phyloP scores from a whole-genome alignment of 2,113 vertebrate species.

The Chamaetylas fuelleborni region DNA sequence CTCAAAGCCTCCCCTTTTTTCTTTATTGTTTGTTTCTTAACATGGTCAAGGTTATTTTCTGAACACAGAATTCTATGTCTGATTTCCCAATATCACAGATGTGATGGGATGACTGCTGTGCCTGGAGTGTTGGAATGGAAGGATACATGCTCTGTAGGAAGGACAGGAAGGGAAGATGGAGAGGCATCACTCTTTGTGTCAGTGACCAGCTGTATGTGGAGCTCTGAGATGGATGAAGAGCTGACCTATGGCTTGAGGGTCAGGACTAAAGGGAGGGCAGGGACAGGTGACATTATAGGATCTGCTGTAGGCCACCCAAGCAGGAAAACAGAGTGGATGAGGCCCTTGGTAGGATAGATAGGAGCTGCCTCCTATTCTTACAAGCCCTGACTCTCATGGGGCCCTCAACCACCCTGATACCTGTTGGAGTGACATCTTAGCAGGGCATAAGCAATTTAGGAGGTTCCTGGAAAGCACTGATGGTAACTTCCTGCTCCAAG shows the following conservation, averaged over 20 bases:
- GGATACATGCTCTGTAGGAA: background rate
- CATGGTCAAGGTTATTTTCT: background rate
- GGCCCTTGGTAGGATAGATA: background rate
- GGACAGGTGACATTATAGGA: background rate
- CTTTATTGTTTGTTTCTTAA: background rate
- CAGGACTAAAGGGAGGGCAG: background rate
- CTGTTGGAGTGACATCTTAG: background rate
- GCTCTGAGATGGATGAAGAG: background rate
- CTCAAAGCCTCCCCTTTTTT: background rate
- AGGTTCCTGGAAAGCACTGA: background rate
- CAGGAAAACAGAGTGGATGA: background rate
- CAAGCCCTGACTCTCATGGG: background rate
- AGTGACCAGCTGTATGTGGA: background rate
- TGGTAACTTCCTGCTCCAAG: background rate
- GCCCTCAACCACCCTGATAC: background rate
- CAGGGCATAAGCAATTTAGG: background rate
- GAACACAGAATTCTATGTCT: background rate
- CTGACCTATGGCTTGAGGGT: rapidly evolving
- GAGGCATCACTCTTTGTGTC: background rate
- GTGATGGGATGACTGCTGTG: background rate
- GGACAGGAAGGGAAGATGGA: background rate
- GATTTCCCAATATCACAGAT: background rate
- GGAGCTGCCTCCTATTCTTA: background rate
- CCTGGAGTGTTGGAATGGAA: background rate
- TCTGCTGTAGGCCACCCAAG: background rate